Percentiles rank a stretch among this genome's conserved stretches.
These are phyloP conservation scores for Melitaea athalia DNA, from an alignment of 2,888 invertebrate genomes.

Conservation along the genomic window DNA sequence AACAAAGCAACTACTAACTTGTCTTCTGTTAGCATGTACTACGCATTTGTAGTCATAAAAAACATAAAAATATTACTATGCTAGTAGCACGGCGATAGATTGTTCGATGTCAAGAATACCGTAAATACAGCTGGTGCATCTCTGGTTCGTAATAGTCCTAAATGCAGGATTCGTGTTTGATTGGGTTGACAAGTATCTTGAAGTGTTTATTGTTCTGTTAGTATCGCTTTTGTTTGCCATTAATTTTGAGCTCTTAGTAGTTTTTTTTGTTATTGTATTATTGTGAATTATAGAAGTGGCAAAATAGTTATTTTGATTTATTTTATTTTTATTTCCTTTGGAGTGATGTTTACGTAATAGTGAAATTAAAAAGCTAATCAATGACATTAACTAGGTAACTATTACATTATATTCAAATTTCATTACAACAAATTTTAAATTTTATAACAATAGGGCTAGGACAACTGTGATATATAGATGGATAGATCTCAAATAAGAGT, in stretches of 20 bases:
- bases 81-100: background rate
- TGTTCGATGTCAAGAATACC: background rate
- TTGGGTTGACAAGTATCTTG: conserved; percentile 21
- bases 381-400: no score
- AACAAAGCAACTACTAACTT: no score
- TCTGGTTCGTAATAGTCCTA: conserved; percentile 16
- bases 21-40: no score
- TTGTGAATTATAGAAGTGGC: background rate
- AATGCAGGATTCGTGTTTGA: conserved; percentile 30
- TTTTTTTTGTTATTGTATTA: background rate
- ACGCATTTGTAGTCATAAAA: background rate
- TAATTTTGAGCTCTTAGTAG: background rate
- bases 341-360: no score
- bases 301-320: no score
- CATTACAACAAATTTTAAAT: no score
- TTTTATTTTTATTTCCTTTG: no score
- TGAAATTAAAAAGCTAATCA: no score
- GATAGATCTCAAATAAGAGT: background rate
- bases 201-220: conserved; percentile 11
- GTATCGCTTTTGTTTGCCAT: conserved; percentile 10
- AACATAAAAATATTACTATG: background rate
- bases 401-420: no score
- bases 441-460: no score
- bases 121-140: conserved; percentile 12
- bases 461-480: no score